Base-by-base conservation (phyloP, 2,888 invertebrate genomes). In the Ectropis crepuscularia region DNA sequence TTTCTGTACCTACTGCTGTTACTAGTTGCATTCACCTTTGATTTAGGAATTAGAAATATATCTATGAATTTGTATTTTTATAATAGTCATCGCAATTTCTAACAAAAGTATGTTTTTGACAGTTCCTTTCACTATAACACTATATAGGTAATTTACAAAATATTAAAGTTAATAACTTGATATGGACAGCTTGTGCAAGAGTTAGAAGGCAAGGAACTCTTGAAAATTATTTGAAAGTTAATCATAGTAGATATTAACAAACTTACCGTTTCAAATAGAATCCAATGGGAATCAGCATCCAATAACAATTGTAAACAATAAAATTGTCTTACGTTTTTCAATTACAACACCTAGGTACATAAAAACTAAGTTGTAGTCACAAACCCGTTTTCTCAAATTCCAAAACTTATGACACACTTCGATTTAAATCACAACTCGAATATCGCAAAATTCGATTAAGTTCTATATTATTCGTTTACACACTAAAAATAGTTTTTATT, bases 211-310 rank as follows among this genome's bases (percentile, higher is more conserved):
- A 28, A 4, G 16, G 16, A 28, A 28, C 16, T 28, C 16, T 28
- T 28, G 16, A 28, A 28, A 28, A 28, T 28, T 28, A 28, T 28
- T 28, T 4, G 16, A 28, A 28, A 28, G 16, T 28, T 28, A 28
- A 28, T 41, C 10, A 41, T 9, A 41, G 41, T 7, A 9, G 5
- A 41, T 6, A 41, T 6, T 45, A 45, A 45, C 36, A 36, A 68
- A 75, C 86, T 82, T 57, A 86, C 88, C 83, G 81, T 80, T 79
- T 76, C 69, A 76, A 75, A 64, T 68, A 72, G 81, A 81, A 78
- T 85, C 80, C 81, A 78, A 77, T 76, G 71, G 69, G 74, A 75
- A 71, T 62, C 50, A 57, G 47, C 58, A 63, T 68, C 61, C 43
- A 68, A 73, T 67, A 57, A 59, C 65, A 73, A 73, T 68, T 75